Conservation (phyloP, 2,113 vertebrate genomes). For the Tonatia bakeri region DNA sequence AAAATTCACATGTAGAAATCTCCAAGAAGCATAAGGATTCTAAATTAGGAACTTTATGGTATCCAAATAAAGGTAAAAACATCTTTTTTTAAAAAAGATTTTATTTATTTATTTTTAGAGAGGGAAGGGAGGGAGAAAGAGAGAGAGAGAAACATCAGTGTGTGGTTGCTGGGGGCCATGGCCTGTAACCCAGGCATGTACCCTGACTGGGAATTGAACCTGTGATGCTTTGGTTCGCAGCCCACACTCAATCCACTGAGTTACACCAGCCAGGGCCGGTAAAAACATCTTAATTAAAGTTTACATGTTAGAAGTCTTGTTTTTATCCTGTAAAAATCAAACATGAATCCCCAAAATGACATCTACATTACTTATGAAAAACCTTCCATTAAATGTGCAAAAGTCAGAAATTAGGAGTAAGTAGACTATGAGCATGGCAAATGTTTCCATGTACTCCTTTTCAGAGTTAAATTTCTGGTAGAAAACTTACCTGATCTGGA, state of each 20-base stretch:
- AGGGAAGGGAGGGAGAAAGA: too few relatives aligned
- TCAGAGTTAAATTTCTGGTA: background rate
- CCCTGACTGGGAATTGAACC: too few relatives aligned
- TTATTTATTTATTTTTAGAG: too few relatives aligned
- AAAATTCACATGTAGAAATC: background rate
- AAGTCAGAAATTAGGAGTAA: background rate
- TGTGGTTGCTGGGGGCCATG: too few relatives aligned
- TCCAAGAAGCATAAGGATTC: background rate
- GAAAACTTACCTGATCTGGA: slow-evolving; percentile 74
- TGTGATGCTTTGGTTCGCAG: too few relatives aligned
- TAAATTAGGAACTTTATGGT: background rate
- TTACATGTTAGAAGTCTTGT: background rate
- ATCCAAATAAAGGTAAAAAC: background rate
- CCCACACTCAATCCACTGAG: too few relatives aligned
- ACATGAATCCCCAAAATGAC: slow-evolving; percentile 83
- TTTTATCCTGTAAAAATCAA: background rate
- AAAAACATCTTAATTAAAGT: background rate
- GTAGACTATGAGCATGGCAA: background rate
- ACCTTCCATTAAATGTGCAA: slow-evolving; percentile 84
- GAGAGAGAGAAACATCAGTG: too few relatives aligned
- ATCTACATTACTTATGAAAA: slow-evolving; percentile 85
- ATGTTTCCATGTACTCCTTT: background rate
- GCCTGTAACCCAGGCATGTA: too few relatives aligned
- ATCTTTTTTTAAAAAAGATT: too few relatives aligned
- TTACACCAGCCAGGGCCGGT: too few relatives aligned